A percentile compares a stretch with the other conserved stretches of the same genome.
Conservation (phyloP, 2,797 vertebrate species). For the Aulostomus chinensis region DNA sequence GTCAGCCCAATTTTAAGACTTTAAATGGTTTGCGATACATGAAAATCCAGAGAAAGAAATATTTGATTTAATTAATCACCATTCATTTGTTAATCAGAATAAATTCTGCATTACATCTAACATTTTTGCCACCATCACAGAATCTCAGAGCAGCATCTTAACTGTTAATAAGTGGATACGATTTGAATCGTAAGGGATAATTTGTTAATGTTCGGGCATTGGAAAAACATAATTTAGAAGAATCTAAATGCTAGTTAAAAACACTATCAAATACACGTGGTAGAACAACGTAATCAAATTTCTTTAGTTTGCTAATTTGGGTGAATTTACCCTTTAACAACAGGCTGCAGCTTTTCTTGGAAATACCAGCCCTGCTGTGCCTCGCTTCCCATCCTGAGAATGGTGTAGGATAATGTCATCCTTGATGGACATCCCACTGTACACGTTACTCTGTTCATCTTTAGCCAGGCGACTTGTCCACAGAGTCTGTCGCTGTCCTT, state of each 20-base stretch:
- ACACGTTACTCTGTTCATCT: too few relatives aligned
- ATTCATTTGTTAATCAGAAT: too few relatives aligned
- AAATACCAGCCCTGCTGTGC: conserved; percentile 12
- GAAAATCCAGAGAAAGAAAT: background rate
- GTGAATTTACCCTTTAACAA: conserved; percentile 10
- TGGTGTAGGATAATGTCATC: conserved; percentile 28
- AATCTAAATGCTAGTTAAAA: too few relatives aligned
- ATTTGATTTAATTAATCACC: background rate
- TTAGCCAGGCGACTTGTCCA: background rate
- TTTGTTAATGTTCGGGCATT: too few relatives aligned
- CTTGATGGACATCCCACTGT: conserved; percentile 20
- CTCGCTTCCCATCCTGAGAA: too few relatives aligned
- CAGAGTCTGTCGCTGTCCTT: conserved; percentile 12
- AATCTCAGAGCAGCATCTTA: too few relatives aligned
- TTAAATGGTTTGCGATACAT: background rate
- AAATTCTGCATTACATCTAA: too few relatives aligned
- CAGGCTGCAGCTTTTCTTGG: background rate
- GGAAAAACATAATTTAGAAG: too few relatives aligned
- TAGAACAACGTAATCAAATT: too few relatives aligned
- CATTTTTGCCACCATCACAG: background rate
- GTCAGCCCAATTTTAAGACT: background rate
- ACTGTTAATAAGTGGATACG: too few relatives aligned
- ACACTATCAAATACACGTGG: too few relatives aligned
- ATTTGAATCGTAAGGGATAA: too few relatives aligned
- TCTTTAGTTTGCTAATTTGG: conserved; percentile 4